Conservation (phyloP, 2,797 vertebrate genomes). For the Craterocephalus amniculus region DNA sequence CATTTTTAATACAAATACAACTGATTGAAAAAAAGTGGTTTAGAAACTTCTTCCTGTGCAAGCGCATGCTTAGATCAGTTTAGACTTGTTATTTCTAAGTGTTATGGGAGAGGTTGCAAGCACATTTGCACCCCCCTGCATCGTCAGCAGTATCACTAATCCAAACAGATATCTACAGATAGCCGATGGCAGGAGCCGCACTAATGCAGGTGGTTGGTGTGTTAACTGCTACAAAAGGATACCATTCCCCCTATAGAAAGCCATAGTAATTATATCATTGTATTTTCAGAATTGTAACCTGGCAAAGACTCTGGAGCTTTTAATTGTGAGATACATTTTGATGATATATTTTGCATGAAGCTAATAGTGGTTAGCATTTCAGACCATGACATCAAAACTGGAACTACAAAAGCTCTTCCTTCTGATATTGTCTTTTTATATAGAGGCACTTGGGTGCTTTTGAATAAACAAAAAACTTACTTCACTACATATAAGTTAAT, state of each 20-base stretch:
- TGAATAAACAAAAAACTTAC: background rate
- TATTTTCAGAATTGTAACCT: background rate
- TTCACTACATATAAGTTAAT: background rate
- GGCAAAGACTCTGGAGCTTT: background rate
- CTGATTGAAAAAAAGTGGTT: background rate
- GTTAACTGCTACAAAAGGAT: background rate
- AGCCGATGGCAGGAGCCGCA: background rate
- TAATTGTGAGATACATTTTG: background rate
- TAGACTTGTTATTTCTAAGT: background rate
- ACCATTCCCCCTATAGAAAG: background rate
- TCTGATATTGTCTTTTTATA: background rate
- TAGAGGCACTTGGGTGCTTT: background rate
- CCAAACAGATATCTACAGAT: background rate
- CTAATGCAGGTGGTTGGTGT: conserved; percentile 6
- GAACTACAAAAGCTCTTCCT: background rate
- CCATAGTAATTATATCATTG: background rate
- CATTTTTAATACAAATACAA: background rate
- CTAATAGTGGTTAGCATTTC: background rate
- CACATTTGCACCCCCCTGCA: background rate
- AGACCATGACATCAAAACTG: background rate
- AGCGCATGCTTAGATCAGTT: background rate
- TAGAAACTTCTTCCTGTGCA: background rate
- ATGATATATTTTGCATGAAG: background rate
- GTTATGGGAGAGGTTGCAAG: background rate
- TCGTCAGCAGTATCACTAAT: conserved; percentile 9